Percentiles rank a stretch among this genome's conserved stretches.
Evolutionary conservation across 2,797 vertebrate genomes (phyloP).

Genomic region (Lagocephalus sceleratus): DNA sequence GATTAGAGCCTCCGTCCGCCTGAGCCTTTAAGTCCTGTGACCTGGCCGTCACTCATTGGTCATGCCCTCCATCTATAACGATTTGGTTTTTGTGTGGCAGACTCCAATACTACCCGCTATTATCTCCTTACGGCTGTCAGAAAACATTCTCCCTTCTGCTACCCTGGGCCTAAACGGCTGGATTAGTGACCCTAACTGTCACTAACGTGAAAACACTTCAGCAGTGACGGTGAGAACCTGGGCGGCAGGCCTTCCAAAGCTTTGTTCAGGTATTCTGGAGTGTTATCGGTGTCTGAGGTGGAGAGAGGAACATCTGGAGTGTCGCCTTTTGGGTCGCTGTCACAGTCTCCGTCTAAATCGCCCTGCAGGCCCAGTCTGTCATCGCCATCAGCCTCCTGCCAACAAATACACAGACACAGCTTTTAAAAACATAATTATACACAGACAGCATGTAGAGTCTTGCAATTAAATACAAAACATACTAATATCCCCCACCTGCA

Average conservation of each 20-base stretch:
- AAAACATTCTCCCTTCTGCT: background rate
- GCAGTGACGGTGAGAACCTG: slow-evolving; percentile 73
- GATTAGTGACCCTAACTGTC: background rate
- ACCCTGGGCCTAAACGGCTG: background rate
- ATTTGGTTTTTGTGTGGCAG: background rate
- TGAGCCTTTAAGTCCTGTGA: slow-evolving; percentile 54
- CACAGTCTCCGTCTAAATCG: slow-evolving; percentile 73
- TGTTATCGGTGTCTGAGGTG: slow-evolving; percentile 86
- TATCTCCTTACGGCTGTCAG: background rate
- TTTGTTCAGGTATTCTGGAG: slow-evolving; percentile 90
- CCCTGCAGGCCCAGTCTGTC: slow-evolving; percentile 76
- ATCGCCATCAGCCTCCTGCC: slow-evolving; percentile 86
- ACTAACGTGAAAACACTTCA: background rate
- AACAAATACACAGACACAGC: slow-evolving; percentile 17
- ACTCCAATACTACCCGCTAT: background rate
- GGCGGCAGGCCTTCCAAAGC: slow-evolving; percentile 92
- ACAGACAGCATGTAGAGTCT: background rate
- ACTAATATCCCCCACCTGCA: background rate
- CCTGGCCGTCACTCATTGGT: slow-evolving; percentile 20
- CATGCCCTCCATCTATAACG: slow-evolving; percentile 15
- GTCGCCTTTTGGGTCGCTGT: slow-evolving; percentile 83
- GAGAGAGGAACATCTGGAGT: slow-evolving; percentile 82
- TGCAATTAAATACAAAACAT: background rate
- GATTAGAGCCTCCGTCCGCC: slow-evolving; percentile 41
- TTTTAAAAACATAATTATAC: too few relatives aligned